These are phyloP conservation scores for Eupithecia dodoneata DNA, from an alignment of 2,888 invertebrate genomes.

Conservation along the genomic window DNA sequence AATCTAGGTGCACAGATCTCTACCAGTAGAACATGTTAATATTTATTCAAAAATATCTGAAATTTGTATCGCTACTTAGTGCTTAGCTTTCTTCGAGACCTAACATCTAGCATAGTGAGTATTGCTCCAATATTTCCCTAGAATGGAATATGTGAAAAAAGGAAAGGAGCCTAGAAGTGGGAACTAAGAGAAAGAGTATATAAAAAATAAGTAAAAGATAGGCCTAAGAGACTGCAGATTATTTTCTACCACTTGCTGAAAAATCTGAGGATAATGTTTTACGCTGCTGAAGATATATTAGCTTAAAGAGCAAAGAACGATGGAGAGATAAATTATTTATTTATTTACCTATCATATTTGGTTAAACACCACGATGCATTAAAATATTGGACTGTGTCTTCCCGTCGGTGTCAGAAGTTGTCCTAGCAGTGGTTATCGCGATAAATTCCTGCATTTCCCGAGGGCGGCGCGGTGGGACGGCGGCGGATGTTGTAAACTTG, in stretches of 20 bases:
- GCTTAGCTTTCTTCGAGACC: background rate
- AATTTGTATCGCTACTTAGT: background rate
- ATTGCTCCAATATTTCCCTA: background rate
- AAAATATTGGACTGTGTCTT: background rate
- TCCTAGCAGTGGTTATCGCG: background rate
- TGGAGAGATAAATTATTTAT: background rate
- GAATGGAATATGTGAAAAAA: background rate
- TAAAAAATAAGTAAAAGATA: background rate
- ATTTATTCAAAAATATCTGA: background rate
- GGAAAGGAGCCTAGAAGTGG: background rate
- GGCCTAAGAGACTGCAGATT: background rate
- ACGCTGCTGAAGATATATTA: background rate
- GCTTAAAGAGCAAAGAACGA: background rate
- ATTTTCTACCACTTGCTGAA: background rate
- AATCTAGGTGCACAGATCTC: background rate
- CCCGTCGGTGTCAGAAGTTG: background rate
- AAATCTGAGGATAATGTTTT: background rate
- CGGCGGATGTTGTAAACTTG: constrained; percentile 47
- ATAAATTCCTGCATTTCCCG: background rate
- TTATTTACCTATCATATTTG: background rate
- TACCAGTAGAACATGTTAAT: background rate
- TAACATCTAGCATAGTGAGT: background rate
- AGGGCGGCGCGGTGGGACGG: background rate
- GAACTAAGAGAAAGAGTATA: background rate
- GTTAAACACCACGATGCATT: background rate